Evolutionary conservation across 2,797 vertebrate species (phyloP), one percentile per base, ranked within the genome.

Genomic region (Xenopus petersii): DNA sequence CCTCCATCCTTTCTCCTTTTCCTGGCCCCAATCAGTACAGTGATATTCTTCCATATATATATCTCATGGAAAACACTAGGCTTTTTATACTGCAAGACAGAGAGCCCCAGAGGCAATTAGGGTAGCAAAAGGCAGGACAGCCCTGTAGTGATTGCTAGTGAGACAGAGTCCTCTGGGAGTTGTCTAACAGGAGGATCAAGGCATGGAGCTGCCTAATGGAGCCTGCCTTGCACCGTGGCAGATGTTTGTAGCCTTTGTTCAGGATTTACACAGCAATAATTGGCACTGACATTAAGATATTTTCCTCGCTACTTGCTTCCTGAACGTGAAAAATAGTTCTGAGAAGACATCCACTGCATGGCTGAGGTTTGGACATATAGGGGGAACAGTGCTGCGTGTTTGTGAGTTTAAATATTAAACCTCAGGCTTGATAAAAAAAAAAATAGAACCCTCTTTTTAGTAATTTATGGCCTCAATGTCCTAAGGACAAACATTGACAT

Each of bases 171-270:
- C 71, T 64, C 74, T 70, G 77, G 71, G 77, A 79, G 54, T 70
- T 74, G 77, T 79, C 77, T 73, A 70, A 74, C 77, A 79, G 49
- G 33, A 70, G 71, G 77, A 74, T 79, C 71, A 79, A 79, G 71
- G 71, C 67, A 62, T 26, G 70, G 62, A 66, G 71, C 70, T 79
- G 77, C 71, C 56, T 79, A 74, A 79, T 79, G 77, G 77, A 79
- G 71, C 67, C 63, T 70, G 77, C 71, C 60, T 74, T 74, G 71
- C 46, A 74, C 61, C 30, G 55, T 65, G 65, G 60, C 77, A 79
- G 77, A 74, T 79, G 77, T 74, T 73, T 74, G 71, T 74, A 70
- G 62, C 71, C 71, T 79, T 74, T 79, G 67, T 79, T 74, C 47
- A 79, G 62, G 62, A 74, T 79, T 79, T 79, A 79, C 58, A 30